Evolutionary conservation across 2,888 invertebrate species (phyloP).

Genomic region (Leucophenga montana): DNA sequence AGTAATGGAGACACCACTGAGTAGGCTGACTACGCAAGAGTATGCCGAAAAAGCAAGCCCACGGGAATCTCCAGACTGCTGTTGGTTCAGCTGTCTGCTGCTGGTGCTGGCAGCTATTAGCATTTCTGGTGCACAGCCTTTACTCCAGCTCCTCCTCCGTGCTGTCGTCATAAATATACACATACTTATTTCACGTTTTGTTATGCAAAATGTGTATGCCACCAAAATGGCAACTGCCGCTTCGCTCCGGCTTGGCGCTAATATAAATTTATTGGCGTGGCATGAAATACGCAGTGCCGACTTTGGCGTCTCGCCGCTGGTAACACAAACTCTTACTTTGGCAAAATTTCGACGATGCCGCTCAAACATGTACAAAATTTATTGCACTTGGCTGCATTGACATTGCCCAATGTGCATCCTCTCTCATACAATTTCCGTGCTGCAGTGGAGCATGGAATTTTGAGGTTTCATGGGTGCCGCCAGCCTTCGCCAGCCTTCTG

Average conservation of each 20-base stretch:
- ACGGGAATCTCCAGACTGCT: conserved; percentile 25
- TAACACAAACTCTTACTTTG: neutral
- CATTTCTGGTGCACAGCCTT: neutral
- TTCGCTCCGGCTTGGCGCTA: too few species aligned
- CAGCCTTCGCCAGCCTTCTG: too few species aligned
- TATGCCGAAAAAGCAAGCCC: neutral
- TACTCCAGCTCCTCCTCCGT: too few species aligned
- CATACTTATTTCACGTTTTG: conserved; percentile 42
- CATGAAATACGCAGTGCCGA: conserved; percentile 50
- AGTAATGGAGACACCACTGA: too few species aligned
- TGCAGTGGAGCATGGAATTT: too few species aligned
- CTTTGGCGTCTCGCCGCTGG: conserved; percentile 25
- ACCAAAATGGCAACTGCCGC: neutral
- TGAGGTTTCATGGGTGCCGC: neutral
- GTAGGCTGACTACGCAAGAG: too few species aligned
- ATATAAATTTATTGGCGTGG: conserved; percentile 66
- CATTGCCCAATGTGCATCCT: conserved; percentile 30
- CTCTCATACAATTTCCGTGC: neutral
- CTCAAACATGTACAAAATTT: conserved; percentile 44
- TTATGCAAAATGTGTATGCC: conserved; percentile 35
- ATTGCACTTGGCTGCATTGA: conserved; percentile 58
- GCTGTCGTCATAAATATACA: conserved; percentile 61
- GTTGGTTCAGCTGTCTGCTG: neutral
- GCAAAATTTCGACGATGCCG: conserved; percentile 2
- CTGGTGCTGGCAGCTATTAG: conserved; percentile 4